A percentile compares a stretch with the other conserved stretches of the same genome.
Evolutionary conservation across 1,140 invertebrate species (phyloP).

Genomic region (Glomeris maerens): DNA sequence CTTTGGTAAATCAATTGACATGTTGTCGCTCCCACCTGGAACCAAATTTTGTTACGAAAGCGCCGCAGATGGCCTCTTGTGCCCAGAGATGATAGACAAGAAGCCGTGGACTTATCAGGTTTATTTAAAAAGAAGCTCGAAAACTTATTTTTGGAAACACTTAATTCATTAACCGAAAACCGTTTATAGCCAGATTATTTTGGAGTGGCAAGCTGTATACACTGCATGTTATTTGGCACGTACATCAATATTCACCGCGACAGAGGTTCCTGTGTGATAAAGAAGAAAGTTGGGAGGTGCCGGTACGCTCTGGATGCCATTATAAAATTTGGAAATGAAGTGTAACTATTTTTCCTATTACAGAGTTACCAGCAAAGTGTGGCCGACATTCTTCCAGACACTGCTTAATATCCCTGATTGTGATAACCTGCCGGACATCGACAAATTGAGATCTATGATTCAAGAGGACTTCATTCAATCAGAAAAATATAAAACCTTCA

Average conservation of each 20-base stretch:
- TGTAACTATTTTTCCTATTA: background rate
- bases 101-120: conserved; percentile 79
- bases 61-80: conserved; percentile 59
- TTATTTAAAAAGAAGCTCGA: conserved; percentile 7
- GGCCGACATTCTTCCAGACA: conserved; percentile 12
- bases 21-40: conserved; percentile 59
- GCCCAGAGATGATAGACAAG: conserved; percentile 71
- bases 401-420: conserved; percentile 17
- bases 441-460: background rate
- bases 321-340: conserved; percentile 3
- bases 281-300: conserved; percentile 12
- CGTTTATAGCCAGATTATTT: conserved; percentile 57
- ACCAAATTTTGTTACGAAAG: conserved; percentile 62
- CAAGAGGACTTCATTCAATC: background rate
- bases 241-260: conserved; percentile 53
- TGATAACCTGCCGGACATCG: conserved; percentile 13
- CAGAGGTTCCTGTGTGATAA: background rate
- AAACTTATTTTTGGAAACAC: conserved; percentile 5
- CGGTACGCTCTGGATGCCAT: background rate
- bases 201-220: conserved; percentile 68
- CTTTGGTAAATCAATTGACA: conserved; percentile 76
- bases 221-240: conserved; percentile 67
- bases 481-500: background rate
- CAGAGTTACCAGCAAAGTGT: conserved; percentile 14
- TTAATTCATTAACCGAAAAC: conserved; percentile 3